These are phyloP conservation scores for Xylocopa sonorina DNA, from an alignment of 1,140 invertebrate species.

Conservation along the genomic window DNA sequence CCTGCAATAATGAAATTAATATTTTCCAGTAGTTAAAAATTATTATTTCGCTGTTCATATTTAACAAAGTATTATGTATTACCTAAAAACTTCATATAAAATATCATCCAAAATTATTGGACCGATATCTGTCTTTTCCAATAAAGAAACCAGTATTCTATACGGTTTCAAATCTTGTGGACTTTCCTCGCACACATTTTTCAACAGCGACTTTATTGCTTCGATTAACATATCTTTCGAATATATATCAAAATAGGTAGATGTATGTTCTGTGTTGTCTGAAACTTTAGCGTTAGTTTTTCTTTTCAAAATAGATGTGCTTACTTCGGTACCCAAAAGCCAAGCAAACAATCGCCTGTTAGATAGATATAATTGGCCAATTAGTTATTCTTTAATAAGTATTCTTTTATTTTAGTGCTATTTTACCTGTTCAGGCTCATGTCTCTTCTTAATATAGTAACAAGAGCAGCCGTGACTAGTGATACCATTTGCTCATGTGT, in stretches of 20 bases:
- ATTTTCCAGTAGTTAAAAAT: conserved; percentile 33
- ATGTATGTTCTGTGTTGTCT: conserved; percentile 73
- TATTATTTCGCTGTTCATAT: neutral
- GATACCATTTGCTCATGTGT: conserved; percentile 88
- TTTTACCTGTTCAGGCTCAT: conserved; percentile 93
- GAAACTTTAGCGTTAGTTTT: conserved; percentile 71
- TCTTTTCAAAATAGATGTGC: conserved; percentile 83
- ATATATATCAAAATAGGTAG: conserved; percentile 89
- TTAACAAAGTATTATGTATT: conserved; percentile 43
- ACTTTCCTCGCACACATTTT: conserved; percentile 83
- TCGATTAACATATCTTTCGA: conserved; percentile 87
- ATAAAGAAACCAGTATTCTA: conserved; percentile 91
- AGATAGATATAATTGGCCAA: conserved; percentile 34
- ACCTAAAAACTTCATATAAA: conserved; percentile 93
- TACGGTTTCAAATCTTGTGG: conserved; percentile 90
- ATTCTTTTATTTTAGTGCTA: conserved; percentile 11
- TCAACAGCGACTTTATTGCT: conserved; percentile 85
- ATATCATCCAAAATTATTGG: conserved; percentile 93
- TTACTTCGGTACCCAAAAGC: conserved; percentile 89
- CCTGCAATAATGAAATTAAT: conserved; percentile 70
- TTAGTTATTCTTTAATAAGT: neutral
- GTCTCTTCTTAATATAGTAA: conserved; percentile 93
- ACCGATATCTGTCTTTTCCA: conserved; percentile 95
- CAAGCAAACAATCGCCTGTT: conserved; percentile 90
- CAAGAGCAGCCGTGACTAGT: conserved; percentile 90